Conservation (phyloP, 2,797 vertebrate genomes). For the Tiaroga cobitis region DNA sequence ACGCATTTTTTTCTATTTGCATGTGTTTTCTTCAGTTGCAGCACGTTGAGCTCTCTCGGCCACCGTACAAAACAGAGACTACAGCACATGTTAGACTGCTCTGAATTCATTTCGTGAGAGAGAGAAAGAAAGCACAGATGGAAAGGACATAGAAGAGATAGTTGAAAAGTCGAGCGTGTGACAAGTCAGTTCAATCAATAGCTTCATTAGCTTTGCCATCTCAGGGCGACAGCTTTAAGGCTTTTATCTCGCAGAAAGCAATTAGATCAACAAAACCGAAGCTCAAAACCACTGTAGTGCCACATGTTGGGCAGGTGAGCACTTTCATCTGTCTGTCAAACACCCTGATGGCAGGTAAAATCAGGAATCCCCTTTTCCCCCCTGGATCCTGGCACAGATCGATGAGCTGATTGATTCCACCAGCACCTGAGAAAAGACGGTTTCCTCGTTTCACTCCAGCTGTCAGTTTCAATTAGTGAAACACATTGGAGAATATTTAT, state of each 20-base stretch:
- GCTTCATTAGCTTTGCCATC: slow-evolving; percentile 45
- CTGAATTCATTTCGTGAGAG: not conserved
- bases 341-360: not conserved
- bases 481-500: not conserved
- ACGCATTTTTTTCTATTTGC: too few species aligned
- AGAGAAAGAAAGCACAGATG: not conserved
- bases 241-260: slow-evolving; percentile 53
- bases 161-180: not conserved
- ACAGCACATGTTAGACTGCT: not conserved
- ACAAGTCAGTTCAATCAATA: slow-evolving; percentile 49
- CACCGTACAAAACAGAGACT: not conserved
- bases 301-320: not conserved
- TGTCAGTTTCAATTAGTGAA: not conserved
- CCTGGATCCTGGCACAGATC: not conserved
- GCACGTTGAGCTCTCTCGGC: too few species aligned
- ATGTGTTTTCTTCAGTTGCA: too few species aligned
- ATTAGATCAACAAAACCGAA: slow-evolving; percentile 43
- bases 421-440: not conserved
- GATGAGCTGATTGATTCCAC: slow-evolving; percentile 20
- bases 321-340: not conserved
- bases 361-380: not conserved
- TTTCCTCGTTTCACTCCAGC: not conserved
- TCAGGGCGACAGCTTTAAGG: not conserved
- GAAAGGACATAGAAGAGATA: slow-evolving; percentile 2
- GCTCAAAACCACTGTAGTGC: not conserved